Evolutionary conservation across 2,113 vertebrate species (phyloP).

Genomic region (Hippotragus niger): DNA sequence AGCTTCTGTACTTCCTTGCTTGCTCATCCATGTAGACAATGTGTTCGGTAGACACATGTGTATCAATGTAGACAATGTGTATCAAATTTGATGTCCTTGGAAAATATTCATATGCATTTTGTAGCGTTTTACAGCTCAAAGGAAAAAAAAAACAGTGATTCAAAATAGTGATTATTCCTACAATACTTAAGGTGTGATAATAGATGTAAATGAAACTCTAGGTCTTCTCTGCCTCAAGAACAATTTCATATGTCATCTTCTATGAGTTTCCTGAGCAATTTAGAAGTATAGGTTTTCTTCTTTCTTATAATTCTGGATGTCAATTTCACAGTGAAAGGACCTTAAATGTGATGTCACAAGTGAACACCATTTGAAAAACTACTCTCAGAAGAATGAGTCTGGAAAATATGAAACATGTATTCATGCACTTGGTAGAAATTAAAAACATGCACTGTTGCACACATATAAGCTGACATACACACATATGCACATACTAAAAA

Average conservation of each 20-base stretch:
- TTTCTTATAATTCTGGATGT: neutral
- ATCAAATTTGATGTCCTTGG: neutral
- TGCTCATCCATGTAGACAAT: neutral
- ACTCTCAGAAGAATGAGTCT: neutral
- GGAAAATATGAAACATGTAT: neutral
- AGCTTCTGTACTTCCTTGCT: neutral
- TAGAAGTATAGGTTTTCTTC: neutral
- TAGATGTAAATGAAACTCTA: neutral
- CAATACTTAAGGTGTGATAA: neutral
- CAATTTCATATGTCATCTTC: neutral
- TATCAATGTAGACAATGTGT: too few relatives aligned
- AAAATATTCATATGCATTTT: neutral
- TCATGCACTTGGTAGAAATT: neutral
- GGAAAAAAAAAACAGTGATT: neutral
- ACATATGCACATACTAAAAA: neutral
- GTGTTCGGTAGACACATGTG: neutral
- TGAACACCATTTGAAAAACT: neutral
- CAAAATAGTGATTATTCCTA: neutral
- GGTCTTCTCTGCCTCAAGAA: neutral
- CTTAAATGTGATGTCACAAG: neutral
- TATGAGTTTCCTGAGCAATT: neutral
- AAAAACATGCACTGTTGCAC: neutral
- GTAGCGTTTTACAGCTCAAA: neutral
- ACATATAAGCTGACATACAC: neutral
- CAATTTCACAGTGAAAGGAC: neutral